Evolutionary conservation across 2,113 vertebrate species (phyloP).

Genomic region (Ammospiza nelsoni): DNA sequence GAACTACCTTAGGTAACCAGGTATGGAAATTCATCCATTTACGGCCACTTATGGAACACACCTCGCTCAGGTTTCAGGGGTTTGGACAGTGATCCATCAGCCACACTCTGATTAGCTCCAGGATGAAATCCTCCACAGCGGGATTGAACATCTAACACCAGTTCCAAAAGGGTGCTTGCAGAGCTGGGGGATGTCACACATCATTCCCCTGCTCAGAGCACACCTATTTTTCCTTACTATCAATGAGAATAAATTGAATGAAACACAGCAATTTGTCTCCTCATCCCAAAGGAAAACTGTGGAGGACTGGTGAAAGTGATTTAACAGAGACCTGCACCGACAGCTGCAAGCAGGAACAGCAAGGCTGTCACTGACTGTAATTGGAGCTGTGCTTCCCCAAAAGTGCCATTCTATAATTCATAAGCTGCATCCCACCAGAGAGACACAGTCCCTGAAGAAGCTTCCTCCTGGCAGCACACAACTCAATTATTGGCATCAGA

Average conservation of each 20-base stretch:
- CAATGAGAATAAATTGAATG: not conserved
- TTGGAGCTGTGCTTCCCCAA: not conserved
- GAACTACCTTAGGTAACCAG: not conserved
- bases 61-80: not conserved
- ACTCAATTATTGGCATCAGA: not conserved
- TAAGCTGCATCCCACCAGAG: not conserved
- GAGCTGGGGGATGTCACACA: not conserved
- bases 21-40: not conserved
- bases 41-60: not conserved
- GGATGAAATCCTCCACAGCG: not conserved
- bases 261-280: not conserved
- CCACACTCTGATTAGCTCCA: not conserved
- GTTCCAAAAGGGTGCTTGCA: not conserved
- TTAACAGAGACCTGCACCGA: not conserved
- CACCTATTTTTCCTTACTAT: not conserved
- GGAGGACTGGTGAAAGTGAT: not conserved
- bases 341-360: not conserved
- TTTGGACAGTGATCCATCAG: not conserved
- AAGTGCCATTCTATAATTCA: not conserved
- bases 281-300: not conserved
- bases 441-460: not conserved
- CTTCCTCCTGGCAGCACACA: not conserved
- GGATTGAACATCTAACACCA: not conserved
- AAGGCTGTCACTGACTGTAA: not conserved
- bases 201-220: not conserved